Conservation (phyloP, 2,113 vertebrate genomes). For the Nipponia nippon region DNA sequence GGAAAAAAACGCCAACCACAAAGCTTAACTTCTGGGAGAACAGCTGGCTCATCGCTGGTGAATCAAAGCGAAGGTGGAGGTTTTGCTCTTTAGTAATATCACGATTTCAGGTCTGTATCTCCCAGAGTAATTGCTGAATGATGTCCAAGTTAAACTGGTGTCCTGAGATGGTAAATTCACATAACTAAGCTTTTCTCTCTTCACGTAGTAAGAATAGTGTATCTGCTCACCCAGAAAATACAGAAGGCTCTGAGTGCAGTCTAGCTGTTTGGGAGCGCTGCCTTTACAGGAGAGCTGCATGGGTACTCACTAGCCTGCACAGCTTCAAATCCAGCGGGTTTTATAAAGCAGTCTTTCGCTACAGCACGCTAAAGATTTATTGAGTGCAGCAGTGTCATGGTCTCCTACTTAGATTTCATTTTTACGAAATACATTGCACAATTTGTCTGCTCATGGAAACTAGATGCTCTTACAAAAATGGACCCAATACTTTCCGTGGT, state of each 20-base stretch:
- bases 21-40: neutral
- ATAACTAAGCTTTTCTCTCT: neutral
- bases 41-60: neutral
- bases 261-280: neutral
- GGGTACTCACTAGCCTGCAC: neutral
- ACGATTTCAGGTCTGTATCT: neutral
- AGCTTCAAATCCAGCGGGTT: neutral
- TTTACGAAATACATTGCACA: neutral
- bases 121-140: neutral
- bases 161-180: accelerated
- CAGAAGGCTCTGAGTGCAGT: neutral
- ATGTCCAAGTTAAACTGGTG: neutral
- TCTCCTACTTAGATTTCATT: neutral
- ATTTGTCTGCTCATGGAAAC: neutral
- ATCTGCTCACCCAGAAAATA: neutral
- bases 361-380: neutral
- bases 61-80: neutral
- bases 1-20: neutral
- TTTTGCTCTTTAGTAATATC: neutral
- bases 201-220: accelerated
- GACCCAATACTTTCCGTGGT: neutral
- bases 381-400: neutral
- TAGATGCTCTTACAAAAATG: neutral
- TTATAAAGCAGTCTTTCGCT: neutral
- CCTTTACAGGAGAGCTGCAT: neutral